Conservation (phyloP, 2,797 vertebrate species). For the Macropus fuliginosus region DNA sequence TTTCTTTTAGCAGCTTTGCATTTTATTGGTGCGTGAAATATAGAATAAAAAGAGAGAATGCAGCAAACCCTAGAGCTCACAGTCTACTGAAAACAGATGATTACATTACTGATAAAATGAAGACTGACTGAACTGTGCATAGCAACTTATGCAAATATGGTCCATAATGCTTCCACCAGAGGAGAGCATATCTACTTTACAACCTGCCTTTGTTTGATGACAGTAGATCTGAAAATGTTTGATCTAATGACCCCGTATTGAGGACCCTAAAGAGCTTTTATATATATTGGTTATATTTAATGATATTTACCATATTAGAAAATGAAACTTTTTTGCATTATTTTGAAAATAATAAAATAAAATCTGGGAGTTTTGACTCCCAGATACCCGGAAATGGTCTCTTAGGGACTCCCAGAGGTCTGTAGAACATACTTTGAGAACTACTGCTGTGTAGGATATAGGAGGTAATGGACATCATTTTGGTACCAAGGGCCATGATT, state of each 20-base stretch:
- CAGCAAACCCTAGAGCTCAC: not conserved
- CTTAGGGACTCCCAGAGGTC: not conserved
- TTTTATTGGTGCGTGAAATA: constrained; percentile 18
- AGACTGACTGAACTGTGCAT: not conserved
- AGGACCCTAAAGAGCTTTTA: not conserved
- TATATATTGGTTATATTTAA: not conserved
- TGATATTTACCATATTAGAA: not conserved
- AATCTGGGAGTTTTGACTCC: not conserved
- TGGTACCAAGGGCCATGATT: not conserved
- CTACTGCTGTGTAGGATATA: not conserved
- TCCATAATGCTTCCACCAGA: not conserved
- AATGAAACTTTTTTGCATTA: not conserved
- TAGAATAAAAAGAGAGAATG: not conserved
- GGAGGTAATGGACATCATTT: not conserved
- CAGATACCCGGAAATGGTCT: not conserved
- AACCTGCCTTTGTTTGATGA: not conserved
- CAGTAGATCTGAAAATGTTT: not conserved
- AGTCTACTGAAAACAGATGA: not conserved
- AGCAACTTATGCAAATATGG: constrained; percentile 30
- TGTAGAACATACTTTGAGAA: not conserved
- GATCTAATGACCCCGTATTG: not conserved
- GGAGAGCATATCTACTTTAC: not conserved
- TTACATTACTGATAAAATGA: constrained; percentile 25
- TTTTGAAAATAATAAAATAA: not conserved
- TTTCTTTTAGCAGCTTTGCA: constrained; percentile 16